Evolutionary conservation across 2,888 invertebrate genomes (phyloP), one percentile per base, ranked within the genome.

Genomic region (Leptarthrus brevirostris): DNA sequence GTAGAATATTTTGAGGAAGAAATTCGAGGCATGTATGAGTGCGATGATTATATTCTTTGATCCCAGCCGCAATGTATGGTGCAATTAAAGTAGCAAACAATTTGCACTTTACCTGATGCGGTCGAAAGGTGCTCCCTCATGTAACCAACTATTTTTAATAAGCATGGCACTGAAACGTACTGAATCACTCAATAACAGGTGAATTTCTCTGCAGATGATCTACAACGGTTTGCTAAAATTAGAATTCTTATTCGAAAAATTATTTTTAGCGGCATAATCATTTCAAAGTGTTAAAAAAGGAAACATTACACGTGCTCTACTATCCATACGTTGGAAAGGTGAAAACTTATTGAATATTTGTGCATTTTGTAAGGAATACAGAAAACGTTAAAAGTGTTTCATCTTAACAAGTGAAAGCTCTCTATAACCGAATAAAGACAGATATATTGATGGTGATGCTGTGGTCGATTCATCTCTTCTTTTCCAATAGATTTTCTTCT

Each of bases 141-240:
- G 24, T 26, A 10, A 64, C 64, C 24, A 10, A 64, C 64, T 64
- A 64, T 64, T 64, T 64, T 64, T 64, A 64, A 64, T 64, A 64
- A 64, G 18, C 40, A 47, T 64, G 44, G 44, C 64, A 64, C 40
- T 64, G 47, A 64, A 64, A 47, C 8, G 44, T 18, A 64, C 64
- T 64, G 64, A 64, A 64, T 64, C 64, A 64, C 44, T 64, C 64
- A 64, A 64, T 64, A 64, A 64, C 64, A 64, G 64, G 64, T 64
- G 64, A 64, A 64, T 64, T 64, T 64, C 24, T 44, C 36, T 64
- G 26, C 24, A 44, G 64, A 64, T 64, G 64, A 69, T 69, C 34
- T 69, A 52, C 26, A 69, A 18, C 52, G 34, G n/a, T n/a, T 6
- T 52, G 20, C 20, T 69, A 69, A 30, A 69, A 34, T 52, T 69